Conservation (phyloP, 92 coral and sea anemone species). For the Actinostola sp. region DNA sequence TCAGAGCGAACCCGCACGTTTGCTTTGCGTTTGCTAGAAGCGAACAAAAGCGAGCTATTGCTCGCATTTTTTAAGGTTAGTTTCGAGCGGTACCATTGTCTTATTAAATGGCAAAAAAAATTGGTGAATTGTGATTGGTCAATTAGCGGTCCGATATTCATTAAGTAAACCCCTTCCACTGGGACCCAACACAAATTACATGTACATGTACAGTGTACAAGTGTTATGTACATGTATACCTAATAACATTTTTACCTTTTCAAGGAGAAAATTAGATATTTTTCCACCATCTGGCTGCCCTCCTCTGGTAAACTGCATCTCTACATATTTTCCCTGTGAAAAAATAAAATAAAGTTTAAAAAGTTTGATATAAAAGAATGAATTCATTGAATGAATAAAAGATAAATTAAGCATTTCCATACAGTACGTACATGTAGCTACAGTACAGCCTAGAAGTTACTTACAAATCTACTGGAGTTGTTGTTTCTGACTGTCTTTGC, state of each 20-base stretch:
- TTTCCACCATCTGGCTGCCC: conserved; percentile 98
- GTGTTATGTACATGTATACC: background rate
- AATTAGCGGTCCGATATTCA: no score
- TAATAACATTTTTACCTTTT: conserved; percentile 62
- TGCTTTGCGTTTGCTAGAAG: no score
- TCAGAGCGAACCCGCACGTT: no score
- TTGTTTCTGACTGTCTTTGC: conserved; percentile 95
- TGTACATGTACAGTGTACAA: background rate
- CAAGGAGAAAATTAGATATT: conserved; percentile 89
- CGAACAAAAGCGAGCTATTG: no score
- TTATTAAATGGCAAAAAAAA: no score
- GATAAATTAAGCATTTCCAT: background rate
- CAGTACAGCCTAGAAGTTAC: no score
- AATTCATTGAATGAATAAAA: background rate
- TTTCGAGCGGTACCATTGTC: no score
- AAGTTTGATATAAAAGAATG: no score
- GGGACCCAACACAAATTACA: background rate
- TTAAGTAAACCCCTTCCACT: no score
- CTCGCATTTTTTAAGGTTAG: no score
- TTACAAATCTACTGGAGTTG: conserved; percentile 92
- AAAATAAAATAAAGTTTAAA: no score
- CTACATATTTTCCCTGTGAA: conserved; percentile 86
- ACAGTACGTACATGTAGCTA: conserved; percentile 17
- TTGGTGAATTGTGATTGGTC: no score
- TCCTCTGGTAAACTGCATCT: conserved; percentile 72